Percentiles rank a stretch among this genome's conserved stretches.
These are phyloP conservation scores for Xanthostigma xanthostigma DNA, from an alignment of 2,888 invertebrate genomes.

Conservation along the genomic window DNA sequence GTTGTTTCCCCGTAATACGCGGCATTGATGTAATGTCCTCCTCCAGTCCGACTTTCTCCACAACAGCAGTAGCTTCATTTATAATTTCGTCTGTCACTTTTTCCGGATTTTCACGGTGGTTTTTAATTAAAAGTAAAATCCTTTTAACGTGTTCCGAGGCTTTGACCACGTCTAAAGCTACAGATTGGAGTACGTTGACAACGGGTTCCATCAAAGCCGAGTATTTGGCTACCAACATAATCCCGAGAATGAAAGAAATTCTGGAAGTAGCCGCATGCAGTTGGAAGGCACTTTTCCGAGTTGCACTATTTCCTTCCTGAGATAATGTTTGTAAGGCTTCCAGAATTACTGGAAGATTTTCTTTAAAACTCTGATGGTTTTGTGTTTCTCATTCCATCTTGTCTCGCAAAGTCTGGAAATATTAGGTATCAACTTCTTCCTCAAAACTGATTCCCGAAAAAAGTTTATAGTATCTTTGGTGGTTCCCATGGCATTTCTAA, in stretches of 20 bases:
- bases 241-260: conserved; percentile 11
- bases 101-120: too few species aligned
- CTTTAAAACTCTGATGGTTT: conserved; percentile 14
- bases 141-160: too few species aligned
- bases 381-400: conserved; percentile 16
- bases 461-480: conserved; percentile 15
- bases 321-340: conserved; percentile 14
- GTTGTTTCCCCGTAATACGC: too few species aligned
- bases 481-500: conserved; percentile 12
- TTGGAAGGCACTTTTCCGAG: conserved; percentile 16
- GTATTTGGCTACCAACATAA: conserved; percentile 17
- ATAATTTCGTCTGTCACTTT: too few species aligned
- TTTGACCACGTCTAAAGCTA: too few species aligned
- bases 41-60: too few species aligned
- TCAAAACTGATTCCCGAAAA: conserved; percentile 17
- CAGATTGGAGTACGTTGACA: too few species aligned
- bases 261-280: conserved; percentile 14
- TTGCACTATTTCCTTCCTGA: conserved; percentile 12
- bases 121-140: too few species aligned
- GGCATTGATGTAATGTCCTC: too few species aligned
- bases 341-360: conserved; percentile 14
- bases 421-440: conserved; percentile 17
- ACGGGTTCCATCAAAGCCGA: too few species aligned
- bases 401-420: conserved; percentile 16
- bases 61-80: too few species aligned